Percentiles rank a stretch among this genome's conserved stretches.
Evolutionary conservation across 2,888 invertebrate genomes (phyloP).

Genomic region (Chymomyza amoena): DNA sequence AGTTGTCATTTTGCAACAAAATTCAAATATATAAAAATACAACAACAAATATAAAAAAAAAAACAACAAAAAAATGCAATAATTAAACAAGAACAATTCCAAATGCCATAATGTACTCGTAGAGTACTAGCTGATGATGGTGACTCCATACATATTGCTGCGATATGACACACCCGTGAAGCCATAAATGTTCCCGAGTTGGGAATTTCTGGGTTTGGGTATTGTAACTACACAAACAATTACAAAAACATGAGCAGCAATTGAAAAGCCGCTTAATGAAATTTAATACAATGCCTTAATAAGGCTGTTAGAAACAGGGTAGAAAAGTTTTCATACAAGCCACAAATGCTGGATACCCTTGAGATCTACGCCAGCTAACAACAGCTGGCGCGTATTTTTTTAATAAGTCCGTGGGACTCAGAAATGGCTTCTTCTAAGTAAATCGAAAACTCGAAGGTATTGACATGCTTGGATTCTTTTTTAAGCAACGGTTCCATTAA

Average conservation of each 20-base stretch:
- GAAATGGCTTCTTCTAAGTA: no score
- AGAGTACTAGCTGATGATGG: not conserved
- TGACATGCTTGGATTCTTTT: no score
- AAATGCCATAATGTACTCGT: not conserved
- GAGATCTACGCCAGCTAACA: not conserved
- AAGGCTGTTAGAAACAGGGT: not conserved
- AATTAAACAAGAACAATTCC: slow-evolving; percentile 2
- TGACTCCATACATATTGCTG: slow-evolving; percentile 7
- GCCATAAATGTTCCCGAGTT: slow-evolving; percentile 34
- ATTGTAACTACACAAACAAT: slow-evolving; percentile 35
- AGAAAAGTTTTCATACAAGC: not conserved
- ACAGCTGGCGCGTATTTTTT: no score
- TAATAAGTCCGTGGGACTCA: no score
- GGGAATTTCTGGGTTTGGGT: not conserved
- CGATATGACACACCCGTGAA: slow-evolving; percentile 54
- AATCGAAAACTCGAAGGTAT: no score
- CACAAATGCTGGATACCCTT: not conserved
- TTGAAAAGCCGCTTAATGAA: slow-evolving; percentile 57
- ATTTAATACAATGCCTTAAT: slow-evolving; percentile 39
- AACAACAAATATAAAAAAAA: not conserved
- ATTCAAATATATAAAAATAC: slow-evolving; percentile 11
- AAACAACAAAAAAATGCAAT: not conserved
- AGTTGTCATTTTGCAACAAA: slow-evolving; percentile 63
- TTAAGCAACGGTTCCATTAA: no score
- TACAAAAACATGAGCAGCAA: slow-evolving; percentile 66